Evolutionary conservation across 2,888 invertebrate genomes (phyloP).

Genomic region (Rhagophthalmus giganteus): DNA sequence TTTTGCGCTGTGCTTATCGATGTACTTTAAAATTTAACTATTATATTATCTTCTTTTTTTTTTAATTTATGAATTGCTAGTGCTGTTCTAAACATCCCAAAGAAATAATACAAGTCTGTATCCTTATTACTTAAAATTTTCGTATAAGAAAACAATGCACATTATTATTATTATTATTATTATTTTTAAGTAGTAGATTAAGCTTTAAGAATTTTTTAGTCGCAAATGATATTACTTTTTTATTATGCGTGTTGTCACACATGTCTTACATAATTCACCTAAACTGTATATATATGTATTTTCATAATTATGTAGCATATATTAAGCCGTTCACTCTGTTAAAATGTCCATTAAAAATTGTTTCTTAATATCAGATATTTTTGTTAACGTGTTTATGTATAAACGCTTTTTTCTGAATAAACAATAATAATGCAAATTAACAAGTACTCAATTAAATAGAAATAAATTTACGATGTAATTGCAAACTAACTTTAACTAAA

Average conservation of each 20-base stretch:
- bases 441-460: too few species aligned
- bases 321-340: conserved; percentile 2
- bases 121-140: too few species aligned
- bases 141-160: too few species aligned
- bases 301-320: conserved; percentile 18
- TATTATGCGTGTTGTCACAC: neutral
- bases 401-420: neutral
- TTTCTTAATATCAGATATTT: neutral
- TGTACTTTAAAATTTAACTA: neutral
- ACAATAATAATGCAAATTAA: neutral
- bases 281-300: conserved; percentile 24
- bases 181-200: too few species aligned
- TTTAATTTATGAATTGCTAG: too few species aligned
- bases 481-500: too few species aligned
- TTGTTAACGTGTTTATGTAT: neutral
- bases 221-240: conserved; percentile 12
- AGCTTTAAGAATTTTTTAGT: conserved; percentile 13
- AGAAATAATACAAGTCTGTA: too few species aligned
- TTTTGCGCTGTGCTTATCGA: neutral
- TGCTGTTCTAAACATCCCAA: too few species aligned
- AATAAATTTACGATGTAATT: too few species aligned
- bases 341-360: conserved; percentile 5
- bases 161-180: too few species aligned
- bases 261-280: conserved; percentile 6
- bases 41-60: too few species aligned